Conservation (phyloP, 2,888 invertebrate species). For the Alcis repandata region DNA sequence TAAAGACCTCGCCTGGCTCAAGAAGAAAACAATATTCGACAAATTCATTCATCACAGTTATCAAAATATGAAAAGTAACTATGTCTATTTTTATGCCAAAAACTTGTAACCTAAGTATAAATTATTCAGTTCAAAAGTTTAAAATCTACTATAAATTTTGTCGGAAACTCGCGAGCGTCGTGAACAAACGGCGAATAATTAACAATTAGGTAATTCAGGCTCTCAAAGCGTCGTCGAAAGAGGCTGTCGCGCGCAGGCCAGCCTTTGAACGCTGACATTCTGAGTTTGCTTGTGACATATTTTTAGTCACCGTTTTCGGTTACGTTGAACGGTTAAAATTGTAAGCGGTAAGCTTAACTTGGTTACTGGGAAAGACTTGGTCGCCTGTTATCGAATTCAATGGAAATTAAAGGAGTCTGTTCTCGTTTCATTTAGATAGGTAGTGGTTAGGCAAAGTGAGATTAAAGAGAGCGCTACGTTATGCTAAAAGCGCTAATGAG, state of each 20-base stretch:
- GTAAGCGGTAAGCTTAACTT: not conserved
- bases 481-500: not conserved
- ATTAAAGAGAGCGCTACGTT: not conserved
- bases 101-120: not conserved
- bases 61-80: too few relatives aligned
- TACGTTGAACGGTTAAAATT: conserved; percentile 23
- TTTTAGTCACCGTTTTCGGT: conserved; percentile 36
- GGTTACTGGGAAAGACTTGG: not conserved
- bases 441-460: not conserved
- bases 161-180: conserved; percentile 31
- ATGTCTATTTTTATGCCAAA: not conserved
- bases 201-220: conserved; percentile 61
- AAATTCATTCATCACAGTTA: too few relatives aligned
- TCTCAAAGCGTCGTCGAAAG: conserved; percentile 54
- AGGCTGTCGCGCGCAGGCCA: conserved; percentile 53
- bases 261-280: conserved; percentile 43
- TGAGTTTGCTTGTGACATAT: conserved; percentile 39
- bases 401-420: not conserved
- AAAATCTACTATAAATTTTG: conserved; percentile 25
- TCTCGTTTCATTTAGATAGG: not conserved
- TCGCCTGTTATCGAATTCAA: not conserved
- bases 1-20: too few relatives aligned
- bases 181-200: conserved; percentile 56
- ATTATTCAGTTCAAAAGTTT: conserved; percentile 8
- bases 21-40: too few relatives aligned